Conservation (phyloP, 2,888 invertebrate genomes). For the Globia sparganii region DNA sequence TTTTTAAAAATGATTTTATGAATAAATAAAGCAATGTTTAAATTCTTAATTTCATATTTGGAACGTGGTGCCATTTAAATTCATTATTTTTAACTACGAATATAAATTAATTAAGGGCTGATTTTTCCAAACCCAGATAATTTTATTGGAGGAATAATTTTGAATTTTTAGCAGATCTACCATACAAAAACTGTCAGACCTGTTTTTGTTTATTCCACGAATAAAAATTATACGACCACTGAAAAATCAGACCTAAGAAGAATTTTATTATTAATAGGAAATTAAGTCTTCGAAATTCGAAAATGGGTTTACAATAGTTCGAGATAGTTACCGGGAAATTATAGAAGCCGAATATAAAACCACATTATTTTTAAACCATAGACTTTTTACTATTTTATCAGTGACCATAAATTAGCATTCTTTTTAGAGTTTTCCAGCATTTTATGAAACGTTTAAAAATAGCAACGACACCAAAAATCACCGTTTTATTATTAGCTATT, state of each 20-base stretch:
- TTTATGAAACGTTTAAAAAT: conserved; percentile 27
- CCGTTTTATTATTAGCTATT: conserved; percentile 54
- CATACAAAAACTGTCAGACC: too few relatives aligned
- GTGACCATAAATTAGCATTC: not conserved
- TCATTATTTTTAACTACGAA: not conserved
- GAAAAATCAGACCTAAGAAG: too few relatives aligned
- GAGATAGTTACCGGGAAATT: not conserved
- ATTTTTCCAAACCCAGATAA: too few relatives aligned
- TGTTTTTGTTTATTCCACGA: too few relatives aligned
- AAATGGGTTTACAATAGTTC: too few relatives aligned
- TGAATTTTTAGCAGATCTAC: too few relatives aligned
- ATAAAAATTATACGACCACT: too few relatives aligned
- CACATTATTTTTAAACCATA: not conserved
- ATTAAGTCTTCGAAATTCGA: conserved; percentile 3
- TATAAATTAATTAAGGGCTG: too few relatives aligned
- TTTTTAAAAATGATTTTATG: conserved; percentile 13
- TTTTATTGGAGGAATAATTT: too few relatives aligned
- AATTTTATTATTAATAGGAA: too few relatives aligned
- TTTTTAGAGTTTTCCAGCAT: conserved; percentile 7
- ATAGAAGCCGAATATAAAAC: not conserved
- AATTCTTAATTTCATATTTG: conserved; percentile 17
- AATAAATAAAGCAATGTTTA: conserved; percentile 35
- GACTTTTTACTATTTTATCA: not conserved
- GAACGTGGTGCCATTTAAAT: conserved; percentile 8
- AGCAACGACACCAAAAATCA: conserved; percentile 38